Evolutionary conservation across 1,140 invertebrate species (phyloP), one percentile per base, ranked within the genome.

Genomic region (Hycleus phaleratus): DNA sequence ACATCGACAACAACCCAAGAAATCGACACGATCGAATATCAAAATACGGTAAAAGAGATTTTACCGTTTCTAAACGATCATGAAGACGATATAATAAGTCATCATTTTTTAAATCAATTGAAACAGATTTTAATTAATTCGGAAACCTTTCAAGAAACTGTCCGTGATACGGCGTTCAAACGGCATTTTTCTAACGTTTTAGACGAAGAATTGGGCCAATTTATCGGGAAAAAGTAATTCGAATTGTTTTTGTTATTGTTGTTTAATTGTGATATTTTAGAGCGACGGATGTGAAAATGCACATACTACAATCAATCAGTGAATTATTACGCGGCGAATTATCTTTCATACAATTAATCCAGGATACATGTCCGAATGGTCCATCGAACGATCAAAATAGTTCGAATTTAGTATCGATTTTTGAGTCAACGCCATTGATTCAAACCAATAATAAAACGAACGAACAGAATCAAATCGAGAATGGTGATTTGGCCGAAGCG

Each of bases 401-500:
- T 42, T 10, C 9, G 10, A 42, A 42, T 42, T n/a, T 11, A n/a
- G 40, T 6, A 42, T n/a, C 40, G 7, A 32, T 32, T 32, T 32
- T 32, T 32, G 32, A 4, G 7, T 5, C 32, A 32, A 32, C 32
- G 7, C 4, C 32, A 18, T 18, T 18, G 18, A 18, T 18, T 18
- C 32, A 32, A 4, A 32, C 32, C 32, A 32, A 4, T 18, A 18
- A 18, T 18, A 18, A 32, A 32, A 32, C 32, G 32, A 32, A 5
- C 32, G 26, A 49, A 45, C 40, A 49, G 42, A 47, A 58, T 24
- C 64, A 65, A 43, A 68, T 71, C 11, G 62, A 72, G 46, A 73
- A 74, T 51, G 72, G 65, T 10, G 71, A 74, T 62, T 58, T 74
- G 26, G 70, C 72, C 0, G 72, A 74, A 62, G 72, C 72, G 0